Evolutionary conservation across 2,888 invertebrate genomes (phyloP), one percentile per base, ranked within the genome.

Genomic region (Lissonota sp.): DNA sequence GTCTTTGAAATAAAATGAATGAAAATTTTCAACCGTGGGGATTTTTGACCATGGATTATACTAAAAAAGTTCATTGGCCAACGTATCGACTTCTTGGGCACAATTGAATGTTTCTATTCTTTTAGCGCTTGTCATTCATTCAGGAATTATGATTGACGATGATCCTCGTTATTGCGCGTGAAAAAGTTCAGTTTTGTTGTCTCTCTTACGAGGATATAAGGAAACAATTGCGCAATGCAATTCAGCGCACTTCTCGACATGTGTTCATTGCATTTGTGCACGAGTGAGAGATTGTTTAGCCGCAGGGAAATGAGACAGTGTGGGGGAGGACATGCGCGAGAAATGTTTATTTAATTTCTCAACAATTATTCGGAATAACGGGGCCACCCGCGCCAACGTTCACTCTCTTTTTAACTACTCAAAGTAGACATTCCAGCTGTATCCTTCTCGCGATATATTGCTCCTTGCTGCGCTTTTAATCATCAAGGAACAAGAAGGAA

Each of bases 341-440:
- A 74, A 80, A 79, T 83, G 80, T 84, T 83, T 83, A 79, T 80
- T 83, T 79, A 83, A 83, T 84, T 82, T 80, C 75, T 73, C 62
- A 80, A 84, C 76, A 79, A 84, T 80, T 84, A 84, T 80, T 83
- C 76, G 80, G 86, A 84, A 86, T 85, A 82, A 83, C 82, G 69
- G 83, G 82, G 76, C 73, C 84, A 78, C 53, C 83, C 82, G 83
- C 78, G 79, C 83, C 77, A 82, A 78, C 57, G 66, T 71, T 75
- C 79, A 57, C 82, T 79, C 64, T 26, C 53, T 67, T 51, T 40
- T 26, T 26, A 26, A 26, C 26, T 26, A 16, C 60, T 58, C 63
- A 51, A 39, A 79, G 69, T 62, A 46, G 49, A 64, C 72, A 26
- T 44, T 69, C 39, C 8, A 12, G 46, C n/a, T 55, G 55, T 57